Conservation (phyloP, 2,113 vertebrate species). For the Abramis brama region DNA sequence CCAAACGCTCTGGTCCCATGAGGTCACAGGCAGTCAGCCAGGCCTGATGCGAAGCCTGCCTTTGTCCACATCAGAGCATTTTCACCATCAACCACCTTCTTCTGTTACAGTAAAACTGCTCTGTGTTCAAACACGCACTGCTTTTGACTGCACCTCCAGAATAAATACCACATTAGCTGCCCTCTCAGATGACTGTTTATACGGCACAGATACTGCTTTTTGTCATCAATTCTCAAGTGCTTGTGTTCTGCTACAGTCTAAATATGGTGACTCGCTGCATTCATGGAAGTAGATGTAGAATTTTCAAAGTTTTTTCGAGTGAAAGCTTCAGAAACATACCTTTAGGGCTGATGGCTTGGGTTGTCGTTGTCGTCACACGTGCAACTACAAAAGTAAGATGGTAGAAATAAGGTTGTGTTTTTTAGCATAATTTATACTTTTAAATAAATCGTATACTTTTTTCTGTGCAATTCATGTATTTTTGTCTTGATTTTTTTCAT, state of each 20-base stretch:
- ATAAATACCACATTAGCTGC: background rate
- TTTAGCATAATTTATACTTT: background rate
- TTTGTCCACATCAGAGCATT: conserved; percentile 52
- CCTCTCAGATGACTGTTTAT: background rate
- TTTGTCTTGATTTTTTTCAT: background rate
- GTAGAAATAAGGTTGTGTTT: background rate
- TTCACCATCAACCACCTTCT: conserved; percentile 60
- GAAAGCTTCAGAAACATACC: conserved; percentile 37
- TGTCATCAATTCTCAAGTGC: background rate
- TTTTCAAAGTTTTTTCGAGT: background rate
- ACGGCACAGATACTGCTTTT: background rate
- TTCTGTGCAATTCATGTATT: too few species aligned
- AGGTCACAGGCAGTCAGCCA: conserved; percentile 14
- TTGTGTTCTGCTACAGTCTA: background rate
- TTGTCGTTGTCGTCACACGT: background rate
- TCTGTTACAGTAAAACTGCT: conserved; percentile 52
- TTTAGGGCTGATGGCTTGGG: background rate
- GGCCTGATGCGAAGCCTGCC: conserved; percentile 1
- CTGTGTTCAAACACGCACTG: conserved; percentile 28
- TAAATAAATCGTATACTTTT: background rate
- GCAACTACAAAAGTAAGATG: conserved; percentile 17
- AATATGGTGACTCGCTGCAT: background rate
- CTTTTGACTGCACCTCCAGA: background rate
- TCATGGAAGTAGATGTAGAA: background rate
- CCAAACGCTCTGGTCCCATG: background rate